phyloP scores from a whole-genome alignment of 2,113 vertebrate species.

The Catharus minimus region DNA sequence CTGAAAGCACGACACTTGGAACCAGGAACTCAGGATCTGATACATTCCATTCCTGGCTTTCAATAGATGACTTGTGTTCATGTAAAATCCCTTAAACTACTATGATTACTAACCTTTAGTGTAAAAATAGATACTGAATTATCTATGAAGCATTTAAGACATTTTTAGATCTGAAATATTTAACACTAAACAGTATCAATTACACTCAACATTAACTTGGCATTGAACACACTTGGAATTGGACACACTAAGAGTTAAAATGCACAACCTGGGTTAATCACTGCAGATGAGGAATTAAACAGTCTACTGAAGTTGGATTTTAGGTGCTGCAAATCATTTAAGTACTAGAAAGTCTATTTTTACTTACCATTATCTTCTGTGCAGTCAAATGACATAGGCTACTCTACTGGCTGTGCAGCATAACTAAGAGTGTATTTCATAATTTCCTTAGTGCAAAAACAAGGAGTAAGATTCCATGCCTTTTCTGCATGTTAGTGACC shows the following conservation, averaged over 20 bases:
- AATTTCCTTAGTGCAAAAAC: not conserved
- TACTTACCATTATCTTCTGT: conserved; percentile 32
- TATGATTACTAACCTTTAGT: not conserved
- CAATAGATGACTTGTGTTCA: not conserved
- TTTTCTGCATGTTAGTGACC: not conserved
- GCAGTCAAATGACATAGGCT: not conserved
- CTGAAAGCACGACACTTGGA: not conserved
- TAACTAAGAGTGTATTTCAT: not conserved
- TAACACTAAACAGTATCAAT: not conserved
- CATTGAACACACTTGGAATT: not conserved
- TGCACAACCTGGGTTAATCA: not conserved
- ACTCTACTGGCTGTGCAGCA: not conserved
- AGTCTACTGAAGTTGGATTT: not conserved
- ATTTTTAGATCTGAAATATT: not conserved
- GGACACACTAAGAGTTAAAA: not conserved
- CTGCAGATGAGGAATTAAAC: not conserved
- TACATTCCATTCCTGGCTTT: not conserved
- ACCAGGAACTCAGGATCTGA: not conserved
- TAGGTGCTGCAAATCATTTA: not conserved
- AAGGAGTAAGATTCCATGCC: not conserved
- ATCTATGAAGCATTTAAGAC: not conserved
- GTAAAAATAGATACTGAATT: not conserved
- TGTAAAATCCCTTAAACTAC: not conserved
- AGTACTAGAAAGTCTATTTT: not conserved
- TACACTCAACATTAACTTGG: not conserved